A percentile compares a stretch with the other conserved stretches of the same genome.
phyloP scores from a whole-genome alignment of 1,140 invertebrate genomes.

The Apolygus lucorum region DNA sequence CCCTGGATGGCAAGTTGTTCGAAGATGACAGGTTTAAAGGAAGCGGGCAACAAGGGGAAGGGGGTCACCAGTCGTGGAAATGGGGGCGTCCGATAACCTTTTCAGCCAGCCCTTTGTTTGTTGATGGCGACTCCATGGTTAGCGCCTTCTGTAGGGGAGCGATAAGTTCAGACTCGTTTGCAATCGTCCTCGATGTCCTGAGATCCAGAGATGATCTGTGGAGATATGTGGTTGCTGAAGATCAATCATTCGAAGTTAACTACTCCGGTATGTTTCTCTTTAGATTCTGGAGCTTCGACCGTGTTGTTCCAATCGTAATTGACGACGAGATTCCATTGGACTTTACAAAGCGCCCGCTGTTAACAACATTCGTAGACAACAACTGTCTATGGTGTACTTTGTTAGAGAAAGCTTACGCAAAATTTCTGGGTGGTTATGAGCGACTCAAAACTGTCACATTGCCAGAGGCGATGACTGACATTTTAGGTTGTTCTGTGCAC shows the following conservation, averaged over 20 bases:
- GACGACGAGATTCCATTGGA: background rate
- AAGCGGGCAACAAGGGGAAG: too few species aligned
- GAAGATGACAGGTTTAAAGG: too few species aligned
- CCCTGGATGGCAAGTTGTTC: too few species aligned
- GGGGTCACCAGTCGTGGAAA: too few species aligned
- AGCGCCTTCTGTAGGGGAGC: too few species aligned
- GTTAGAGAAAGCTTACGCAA: background rate
- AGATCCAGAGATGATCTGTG: background rate
- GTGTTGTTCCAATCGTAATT: background rate
- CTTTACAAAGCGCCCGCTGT: background rate
- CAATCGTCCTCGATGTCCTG: background rate
- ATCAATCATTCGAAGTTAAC: background rate
- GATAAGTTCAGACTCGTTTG: background rate
- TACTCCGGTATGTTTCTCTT: constrained; percentile 4
- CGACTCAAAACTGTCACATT: background rate
- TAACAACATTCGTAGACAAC: background rate
- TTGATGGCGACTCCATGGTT: too few species aligned
- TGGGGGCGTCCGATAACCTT: too few species aligned
- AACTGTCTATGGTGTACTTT: background rate
- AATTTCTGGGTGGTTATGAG: constrained; percentile 2
- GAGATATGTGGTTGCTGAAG: background rate
- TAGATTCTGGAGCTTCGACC: background rate
- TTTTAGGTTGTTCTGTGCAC: background rate
- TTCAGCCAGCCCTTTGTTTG: too few species aligned
- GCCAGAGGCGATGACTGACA: background rate